Base-by-base conservation (phyloP, 2,113 vertebrate genomes). In the Oryzias celebensis region DNA sequence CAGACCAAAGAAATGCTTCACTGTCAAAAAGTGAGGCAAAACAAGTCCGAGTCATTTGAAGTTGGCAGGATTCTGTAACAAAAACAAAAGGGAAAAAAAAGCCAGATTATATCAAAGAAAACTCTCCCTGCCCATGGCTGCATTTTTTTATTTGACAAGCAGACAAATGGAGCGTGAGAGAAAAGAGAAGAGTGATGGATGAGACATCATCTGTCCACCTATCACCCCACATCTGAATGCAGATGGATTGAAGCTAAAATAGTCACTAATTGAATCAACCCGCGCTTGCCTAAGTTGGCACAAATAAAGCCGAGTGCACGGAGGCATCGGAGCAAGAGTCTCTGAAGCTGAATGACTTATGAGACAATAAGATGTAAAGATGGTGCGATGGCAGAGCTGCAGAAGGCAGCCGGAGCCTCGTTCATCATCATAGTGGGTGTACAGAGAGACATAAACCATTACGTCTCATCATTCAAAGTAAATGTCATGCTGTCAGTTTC, bases 401-500 rank as follows among this genome's bases (percentile, higher is more conserved):
- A 76, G 62, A 78, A 56, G 24, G 48, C 75, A 28, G 57, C 61
- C 4, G 3, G 7, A 0, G 64, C 50, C 80, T 42, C 71, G 78
- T 77, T 75, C 72, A 65, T 83, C 82, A 85, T 57, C 67, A 52
- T 20, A 67, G 62, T 44, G 67, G 47, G 49, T 22, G 66, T 14
- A 28, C 61, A 4, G 49, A 59, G 72, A 67, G 63, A 66, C 68
- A 69, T 58, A 69, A 74, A 82, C 17, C 69, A 74, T 67, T 50
- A 70, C n/a, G 67, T 44, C 62, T 64, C 80, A 83, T 81, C 64
- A 56, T 54, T 87, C 75, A 71, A 62, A 60, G 59, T 65, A 68
- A 85, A 85, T 81, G 83, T 69, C 78, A 77, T 5, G 61, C 63
- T 64, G 83, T 63, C 72, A 42, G 58, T 61, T 57, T 60, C 18